Base-by-base conservation (phyloP, 2,797 vertebrate species). In the Intellagama lesueurii region DNA sequence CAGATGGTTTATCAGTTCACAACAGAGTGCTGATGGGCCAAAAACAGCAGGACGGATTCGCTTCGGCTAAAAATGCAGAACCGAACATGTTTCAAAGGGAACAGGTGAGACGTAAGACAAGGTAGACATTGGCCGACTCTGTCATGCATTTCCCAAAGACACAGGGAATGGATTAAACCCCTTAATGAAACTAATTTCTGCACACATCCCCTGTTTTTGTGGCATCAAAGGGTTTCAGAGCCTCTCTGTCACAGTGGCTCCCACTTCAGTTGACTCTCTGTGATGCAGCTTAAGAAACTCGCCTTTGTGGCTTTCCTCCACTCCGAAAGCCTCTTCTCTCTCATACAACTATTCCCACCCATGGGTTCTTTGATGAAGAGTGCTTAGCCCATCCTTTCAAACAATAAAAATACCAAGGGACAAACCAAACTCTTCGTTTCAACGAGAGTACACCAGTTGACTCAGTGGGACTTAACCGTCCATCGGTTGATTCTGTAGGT, bases 171-270 rank as follows among this genome's bases (percentile, higher is more conserved):
- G 30, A n/a, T 0, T 0, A 0, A 40, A 40, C 1, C 40, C 40
- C 40, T 40, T 40, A 40, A 40, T 26, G 22, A 87, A 68, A 73
- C 69, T 66, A n/a, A 70, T 35, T 44, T 28, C 76, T 4, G 80
- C 83, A 66, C 0, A 0, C 86, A 26, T 14, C 28, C 52, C 52
- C 52, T 7, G 7, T 14, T 14, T 14, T 56, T 56, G 52, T 56
- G 7, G 28, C 30, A 1, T 0, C 17, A 11, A 35, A 24, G 1
- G 28, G 8, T 40, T 14, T 7, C 16, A 1, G 1, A 69, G 4
- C 78, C 84, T 5, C 35, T 19, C 79, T 81, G n/a, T 26, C 80
- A 0, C 44, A 0, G 40, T 76, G 17, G 60, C 0, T 3, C n/a
- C 76, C 28, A 35, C 30, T 76, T 12, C 30, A 76, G 56, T 49